These are phyloP conservation scores for Pristionchus entomophagus DNA, from an alignment of 2,888 invertebrate species.

Conservation along the genomic window DNA sequence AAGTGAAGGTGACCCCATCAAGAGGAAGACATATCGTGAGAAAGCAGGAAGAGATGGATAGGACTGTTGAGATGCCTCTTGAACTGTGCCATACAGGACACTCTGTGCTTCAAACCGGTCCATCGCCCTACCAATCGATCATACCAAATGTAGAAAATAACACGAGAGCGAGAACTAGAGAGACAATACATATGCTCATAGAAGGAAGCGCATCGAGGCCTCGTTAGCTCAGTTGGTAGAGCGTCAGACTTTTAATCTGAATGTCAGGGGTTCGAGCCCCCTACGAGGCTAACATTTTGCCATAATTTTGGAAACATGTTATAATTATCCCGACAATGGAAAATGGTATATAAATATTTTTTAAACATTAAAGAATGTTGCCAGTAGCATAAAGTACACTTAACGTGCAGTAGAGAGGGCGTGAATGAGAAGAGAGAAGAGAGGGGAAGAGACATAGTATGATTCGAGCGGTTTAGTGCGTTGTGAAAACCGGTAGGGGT, in stretches of 20 bases:
- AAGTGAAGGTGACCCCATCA: neutral
- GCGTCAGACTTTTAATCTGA: constrained; percentile 35
- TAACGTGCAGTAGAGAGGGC: neutral
- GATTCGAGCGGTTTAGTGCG: constrained; percentile 41
- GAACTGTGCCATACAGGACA: neutral
- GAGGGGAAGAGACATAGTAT: constrained; percentile 25
- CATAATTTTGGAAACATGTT: neutral
- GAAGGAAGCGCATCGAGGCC: neutral
- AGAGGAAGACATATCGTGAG: neutral
- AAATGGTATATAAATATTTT: neutral
- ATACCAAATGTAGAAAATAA: neutral
- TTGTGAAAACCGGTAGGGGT: constrained; percentile 32
- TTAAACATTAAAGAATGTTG: neutral
- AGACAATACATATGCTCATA: neutral
- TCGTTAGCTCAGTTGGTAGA: constrained; percentile 33
- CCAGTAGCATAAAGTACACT: neutral
- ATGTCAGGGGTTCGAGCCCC: constrained; percentile 35
- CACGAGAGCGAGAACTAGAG: neutral
- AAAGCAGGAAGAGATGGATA: neutral
- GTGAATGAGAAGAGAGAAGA: neutral
- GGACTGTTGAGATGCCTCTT: neutral
- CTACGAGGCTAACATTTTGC: constrained; percentile 16
- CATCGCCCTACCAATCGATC: constrained; percentile 5
- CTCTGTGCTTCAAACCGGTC: constrained; percentile 11
- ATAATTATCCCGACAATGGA: neutral